Evolutionary conservation across 2,797 vertebrate species (phyloP).

Genomic region (Acridotheres tristis): DNA sequence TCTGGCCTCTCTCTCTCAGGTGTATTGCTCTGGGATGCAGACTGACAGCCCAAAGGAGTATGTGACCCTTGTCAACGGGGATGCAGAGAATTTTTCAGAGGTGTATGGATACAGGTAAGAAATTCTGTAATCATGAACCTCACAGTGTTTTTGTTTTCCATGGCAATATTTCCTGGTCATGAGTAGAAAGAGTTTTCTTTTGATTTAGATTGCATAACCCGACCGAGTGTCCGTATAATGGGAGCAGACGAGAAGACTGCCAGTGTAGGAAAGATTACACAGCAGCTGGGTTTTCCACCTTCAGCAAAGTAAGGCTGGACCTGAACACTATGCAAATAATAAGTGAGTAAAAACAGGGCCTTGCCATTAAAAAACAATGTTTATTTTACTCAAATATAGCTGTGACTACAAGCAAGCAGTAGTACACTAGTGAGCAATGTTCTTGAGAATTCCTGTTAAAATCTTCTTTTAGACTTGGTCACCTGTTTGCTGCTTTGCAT

Average conservation of each 20-base stretch:
- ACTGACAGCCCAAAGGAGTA: conserved; percentile 90
- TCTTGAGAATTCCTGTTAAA: not conserved
- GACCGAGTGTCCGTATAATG: conserved; percentile 91
- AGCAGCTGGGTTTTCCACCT: conserved; percentile 89
- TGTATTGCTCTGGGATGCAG: conserved; percentile 94
- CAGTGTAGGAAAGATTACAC: conserved; percentile 92
- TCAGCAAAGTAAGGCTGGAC: conserved; percentile 93
- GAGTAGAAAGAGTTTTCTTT: conserved; percentile 58
- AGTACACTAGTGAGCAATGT: not conserved
- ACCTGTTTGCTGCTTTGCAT: not conserved
- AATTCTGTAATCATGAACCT: not conserved
- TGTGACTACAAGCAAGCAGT: not conserved
- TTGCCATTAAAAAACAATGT: not conserved
- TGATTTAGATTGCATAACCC: conserved; percentile 89
- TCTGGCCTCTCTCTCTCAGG: conserved; percentile 72
- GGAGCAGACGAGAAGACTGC: conserved; percentile 89
- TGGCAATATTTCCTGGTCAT: not conserved
- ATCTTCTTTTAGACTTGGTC: not conserved
- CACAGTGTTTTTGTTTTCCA: not conserved
- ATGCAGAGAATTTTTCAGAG: conserved; percentile 95
- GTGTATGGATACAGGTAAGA: conserved; percentile 95
- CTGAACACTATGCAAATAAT: conserved; percentile 90
- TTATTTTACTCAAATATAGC: not conserved
- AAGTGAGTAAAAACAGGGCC: conserved; percentile 83
- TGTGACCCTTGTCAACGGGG: conserved; percentile 86